These are phyloP conservation scores for Melanargia galathea DNA, from an alignment of 2,888 invertebrate genomes.

Conservation along the genomic window DNA sequence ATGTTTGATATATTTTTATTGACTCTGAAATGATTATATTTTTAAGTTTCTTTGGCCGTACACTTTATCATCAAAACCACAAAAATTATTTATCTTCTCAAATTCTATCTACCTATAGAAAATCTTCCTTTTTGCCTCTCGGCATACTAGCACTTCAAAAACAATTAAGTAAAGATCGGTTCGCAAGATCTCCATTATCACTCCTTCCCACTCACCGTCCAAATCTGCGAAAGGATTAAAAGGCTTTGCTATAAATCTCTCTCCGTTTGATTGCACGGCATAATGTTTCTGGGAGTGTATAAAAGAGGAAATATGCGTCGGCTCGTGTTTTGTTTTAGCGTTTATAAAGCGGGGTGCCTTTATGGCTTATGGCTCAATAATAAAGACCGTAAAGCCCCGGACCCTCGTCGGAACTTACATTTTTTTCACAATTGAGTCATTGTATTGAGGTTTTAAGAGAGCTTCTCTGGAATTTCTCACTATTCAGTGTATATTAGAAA, in stretches of 20 bases:
- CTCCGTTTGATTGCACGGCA: slow-evolving; percentile 56
- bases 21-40: too few species aligned
- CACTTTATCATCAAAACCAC: too few species aligned
- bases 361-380: slow-evolving; percentile 78
- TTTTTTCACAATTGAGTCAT: slow-evolving; percentile 67
- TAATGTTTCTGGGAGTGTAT: slow-evolving; percentile 62
- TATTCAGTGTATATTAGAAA: slow-evolving; percentile 33
- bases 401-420: slow-evolving; percentile 60
- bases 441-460: slow-evolving; percentile 57
- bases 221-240: slow-evolving; percentile 51
- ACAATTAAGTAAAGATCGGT: slow-evolving; percentile 26
- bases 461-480: slow-evolving; percentile 51
- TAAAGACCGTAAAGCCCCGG: slow-evolving; percentile 69
- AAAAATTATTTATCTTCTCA: too few species aligned
- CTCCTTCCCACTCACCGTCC: slow-evolving; percentile 36
- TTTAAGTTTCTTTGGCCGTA: too few species aligned
- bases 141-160: slow-evolving; percentile 20
- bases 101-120: slow-evolving; percentile 33
- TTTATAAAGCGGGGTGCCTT: slow-evolving; percentile 69
- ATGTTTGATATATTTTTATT: too few species aligned
- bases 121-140: slow-evolving; percentile 29
- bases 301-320: slow-evolving; percentile 67
- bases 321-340: slow-evolving; percentile 68
- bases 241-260: slow-evolving; percentile 56
- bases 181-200: slow-evolving; percentile 25